A percentile compares a stretch with the other conserved stretches of the same genome.
Conservation (phyloP, 2,888 invertebrate species). For the Drosophila nigricruria region DNA sequence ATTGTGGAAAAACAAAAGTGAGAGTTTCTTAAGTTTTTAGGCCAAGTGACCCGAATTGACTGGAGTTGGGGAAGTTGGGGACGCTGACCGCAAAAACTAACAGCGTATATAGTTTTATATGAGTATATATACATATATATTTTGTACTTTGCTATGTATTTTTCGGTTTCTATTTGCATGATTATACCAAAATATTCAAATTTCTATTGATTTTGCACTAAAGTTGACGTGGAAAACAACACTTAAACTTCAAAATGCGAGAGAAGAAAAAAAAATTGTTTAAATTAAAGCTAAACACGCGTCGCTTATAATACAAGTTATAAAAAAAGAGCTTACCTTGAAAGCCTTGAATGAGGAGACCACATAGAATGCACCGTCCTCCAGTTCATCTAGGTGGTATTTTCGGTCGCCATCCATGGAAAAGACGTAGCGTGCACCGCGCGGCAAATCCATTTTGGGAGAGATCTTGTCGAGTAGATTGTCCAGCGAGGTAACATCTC, state of each 20-base stretch:
- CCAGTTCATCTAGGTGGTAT: constrained; percentile 93
- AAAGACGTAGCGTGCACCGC: constrained; percentile 96
- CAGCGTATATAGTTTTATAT: constrained; percentile 64
- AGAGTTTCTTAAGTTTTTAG: constrained; percentile 65
- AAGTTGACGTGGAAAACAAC: constrained; percentile 71
- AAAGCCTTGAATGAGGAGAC: constrained; percentile 96
- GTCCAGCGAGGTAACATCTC: constrained; percentile 94
- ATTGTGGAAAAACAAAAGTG: constrained; percentile 49
- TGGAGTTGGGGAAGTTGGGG: constrained; percentile 35
- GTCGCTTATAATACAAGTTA: constrained; percentile 8
- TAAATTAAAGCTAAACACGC: constrained; percentile 10
- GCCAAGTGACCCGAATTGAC: constrained; percentile 62
- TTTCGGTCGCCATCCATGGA: constrained; percentile 96
- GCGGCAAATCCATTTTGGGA: constrained; percentile 93
- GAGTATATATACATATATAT: constrained; percentile 32
- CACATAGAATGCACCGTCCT: constrained; percentile 96
- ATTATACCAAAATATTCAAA: constrained; percentile 84
- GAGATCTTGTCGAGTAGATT: constrained; percentile 94
- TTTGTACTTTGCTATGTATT: neutral
- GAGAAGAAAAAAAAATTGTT: constrained; percentile 1
- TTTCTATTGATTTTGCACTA: constrained; percentile 82
- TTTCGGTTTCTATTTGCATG: constrained; percentile 41
- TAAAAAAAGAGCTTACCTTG: constrained; percentile 88
- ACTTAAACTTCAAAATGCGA: constrained; percentile 65
- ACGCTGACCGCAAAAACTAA: constrained; percentile 70